A percentile compares a stretch with the other conserved stretches of the same genome.
phyloP scores from a whole-genome alignment of 2,888 invertebrate species.

The Drosophila greeni region DNA sequence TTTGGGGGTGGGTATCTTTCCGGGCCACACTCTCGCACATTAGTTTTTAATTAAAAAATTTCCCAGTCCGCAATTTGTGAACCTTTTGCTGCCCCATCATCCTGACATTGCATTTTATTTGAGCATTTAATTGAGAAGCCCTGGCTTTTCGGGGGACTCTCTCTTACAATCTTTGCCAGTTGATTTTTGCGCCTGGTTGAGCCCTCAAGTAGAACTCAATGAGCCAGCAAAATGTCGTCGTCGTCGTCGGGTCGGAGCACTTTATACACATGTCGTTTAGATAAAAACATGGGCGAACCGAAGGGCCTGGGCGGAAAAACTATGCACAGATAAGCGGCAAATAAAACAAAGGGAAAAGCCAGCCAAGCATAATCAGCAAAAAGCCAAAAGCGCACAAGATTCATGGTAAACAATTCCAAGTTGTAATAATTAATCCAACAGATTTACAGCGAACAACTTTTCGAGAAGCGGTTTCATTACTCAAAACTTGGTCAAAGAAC shows the following conservation, averaged over 20 bases:
- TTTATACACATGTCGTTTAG: conserved; percentile 41
- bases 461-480: conserved; percentile 55
- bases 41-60: conserved; percentile 77
- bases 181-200: conserved; percentile 48
- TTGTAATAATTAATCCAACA: conserved; percentile 74
- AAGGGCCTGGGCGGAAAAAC: conserved; percentile 12
- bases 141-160: conserved; percentile 19
- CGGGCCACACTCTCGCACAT: conserved; percentile 74
- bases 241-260: background rate
- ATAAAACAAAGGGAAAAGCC: conserved; percentile 29
- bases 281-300: conserved; percentile 16
- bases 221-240: conserved; percentile 41
- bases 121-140: conserved; percentile 23
- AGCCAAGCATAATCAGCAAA: conserved; percentile 24
- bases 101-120: conserved; percentile 38
- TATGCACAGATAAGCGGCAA: conserved; percentile 23
- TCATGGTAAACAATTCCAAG: conserved; percentile 69
- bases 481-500: conserved; percentile 45
- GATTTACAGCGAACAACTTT: conserved; percentile 65
- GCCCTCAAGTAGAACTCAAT: conserved; percentile 30
- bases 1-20: conserved; percentile 10
- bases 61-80: conserved; percentile 52
- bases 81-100: conserved; percentile 25
- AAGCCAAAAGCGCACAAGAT: conserved; percentile 46
- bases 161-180: conserved; percentile 38